Evolutionary conservation across 23 tunicate genomes (phyloP).

Genomic region (Halocynthia aurantium): DNA sequence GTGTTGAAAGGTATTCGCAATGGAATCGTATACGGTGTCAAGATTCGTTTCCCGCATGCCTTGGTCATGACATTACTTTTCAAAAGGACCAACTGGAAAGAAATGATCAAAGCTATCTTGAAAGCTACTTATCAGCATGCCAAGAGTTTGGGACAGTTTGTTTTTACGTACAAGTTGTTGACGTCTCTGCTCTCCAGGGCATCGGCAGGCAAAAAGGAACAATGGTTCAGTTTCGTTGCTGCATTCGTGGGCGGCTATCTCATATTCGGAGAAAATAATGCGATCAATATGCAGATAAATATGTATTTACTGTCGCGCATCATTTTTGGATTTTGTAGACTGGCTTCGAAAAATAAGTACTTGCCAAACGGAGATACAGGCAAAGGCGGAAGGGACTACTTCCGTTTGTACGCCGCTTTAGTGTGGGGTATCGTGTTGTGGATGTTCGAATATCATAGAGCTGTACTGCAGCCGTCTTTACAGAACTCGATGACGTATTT

Average conservation of each 20-base stretch:
- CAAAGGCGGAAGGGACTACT: slow-evolving; percentile 71
- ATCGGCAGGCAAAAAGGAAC: slow-evolving; percentile 36
- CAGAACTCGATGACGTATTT: slow-evolving; percentile 78
- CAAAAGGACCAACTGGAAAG: slow-evolving; percentile 1
- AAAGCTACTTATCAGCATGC: slow-evolving; percentile 83
- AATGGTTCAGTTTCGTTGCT: slow-evolving; percentile 44
- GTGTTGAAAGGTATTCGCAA: slow-evolving; percentile 81
- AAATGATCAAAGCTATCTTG: slow-evolving; percentile 14
- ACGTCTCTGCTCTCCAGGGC: not conserved
- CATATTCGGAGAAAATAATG: slow-evolving; percentile 77
- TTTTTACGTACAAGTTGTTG: slow-evolving; percentile 60
- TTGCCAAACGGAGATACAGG: slow-evolving; percentile 46
- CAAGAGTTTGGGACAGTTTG: slow-evolving; percentile 68
- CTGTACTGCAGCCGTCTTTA: slow-evolving; percentile 65
- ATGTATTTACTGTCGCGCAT: slow-evolving; percentile 90
- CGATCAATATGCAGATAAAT: slow-evolving; percentile 87
- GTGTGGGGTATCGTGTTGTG: slow-evolving; percentile 87
- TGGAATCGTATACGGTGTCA: slow-evolving; percentile 90
- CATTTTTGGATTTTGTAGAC: slow-evolving; percentile 71
- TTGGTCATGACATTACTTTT: slow-evolving; percentile 87
- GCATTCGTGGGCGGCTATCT: slow-evolving; percentile 66
- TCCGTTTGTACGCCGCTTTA: slow-evolving; percentile 64
- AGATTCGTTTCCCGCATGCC: slow-evolving; percentile 90
- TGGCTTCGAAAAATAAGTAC: slow-evolving; percentile 64
- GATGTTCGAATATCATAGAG: slow-evolving; percentile 76